Percentiles rank a stretch among this genome's conserved stretches.
Conservation (phyloP, 1,140 invertebrate genomes). For the Drosophila kurseongensis region DNA sequence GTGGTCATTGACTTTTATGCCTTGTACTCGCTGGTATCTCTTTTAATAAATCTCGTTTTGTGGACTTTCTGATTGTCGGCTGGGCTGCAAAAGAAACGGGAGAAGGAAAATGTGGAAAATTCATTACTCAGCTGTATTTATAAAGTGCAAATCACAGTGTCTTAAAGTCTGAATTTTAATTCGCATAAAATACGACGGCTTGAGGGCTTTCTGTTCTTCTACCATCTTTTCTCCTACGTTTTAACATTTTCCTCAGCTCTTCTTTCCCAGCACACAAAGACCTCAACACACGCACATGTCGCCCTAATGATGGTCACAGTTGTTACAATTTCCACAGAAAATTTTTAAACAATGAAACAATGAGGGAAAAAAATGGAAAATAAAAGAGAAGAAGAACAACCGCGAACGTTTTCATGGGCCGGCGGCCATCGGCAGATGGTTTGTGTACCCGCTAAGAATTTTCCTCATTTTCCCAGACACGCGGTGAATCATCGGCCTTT, state of each 20-base stretch:
- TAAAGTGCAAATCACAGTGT: constrained; percentile 34
- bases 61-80: constrained; percentile 34
- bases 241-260: constrained; percentile 1
- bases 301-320: constrained; percentile 59
- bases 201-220: background rate
- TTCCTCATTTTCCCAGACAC: constrained; percentile 19
- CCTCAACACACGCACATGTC: constrained; percentile 49
- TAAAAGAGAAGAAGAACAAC: constrained; percentile 38
- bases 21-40: constrained; percentile 36
- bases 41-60: constrained; percentile 33
- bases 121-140: constrained; percentile 43
- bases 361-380: constrained; percentile 16
- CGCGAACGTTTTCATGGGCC: constrained; percentile 48
- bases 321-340: constrained; percentile 59
- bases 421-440: constrained; percentile 33
- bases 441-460: constrained; percentile 34
- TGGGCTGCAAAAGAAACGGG: background rate
- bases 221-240: constrained; percentile 2
- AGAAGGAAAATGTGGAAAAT: constrained; percentile 13
- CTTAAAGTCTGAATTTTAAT: constrained; percentile 49
- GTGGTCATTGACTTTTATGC: constrained; percentile 52
- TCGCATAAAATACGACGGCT: constrained; percentile 21
- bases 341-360: constrained; percentile 64
- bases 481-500: constrained; percentile 48
- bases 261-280: constrained; percentile 15